Evolutionary conservation across 2,888 invertebrate genomes (phyloP), one percentile per base, ranked within the genome.

Genomic region (Orgyia antiqua): DNA sequence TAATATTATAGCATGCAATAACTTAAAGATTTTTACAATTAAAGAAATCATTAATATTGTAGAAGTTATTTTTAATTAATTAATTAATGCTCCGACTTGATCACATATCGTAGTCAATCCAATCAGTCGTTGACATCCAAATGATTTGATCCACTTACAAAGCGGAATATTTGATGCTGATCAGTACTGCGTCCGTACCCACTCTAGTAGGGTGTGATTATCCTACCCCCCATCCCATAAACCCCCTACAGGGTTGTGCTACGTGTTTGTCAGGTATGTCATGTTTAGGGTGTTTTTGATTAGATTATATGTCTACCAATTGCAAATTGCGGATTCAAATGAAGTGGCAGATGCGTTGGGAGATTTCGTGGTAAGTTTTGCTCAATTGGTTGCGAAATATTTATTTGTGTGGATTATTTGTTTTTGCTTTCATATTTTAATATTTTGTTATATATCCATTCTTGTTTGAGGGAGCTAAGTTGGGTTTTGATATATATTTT

Each of bases 81-180:
- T n/a, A n/a, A n/a, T n/a, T n/a, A n/a, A n/a, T n/a, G n/a, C n/a
- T n/a, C n/a, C n/a, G n/a, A n/a, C n/a, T n/a, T n/a, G n/a, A n/a
- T n/a, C n/a, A n/a, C n/a, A n/a, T n/a, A n/a, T n/a, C n/a, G n/a
- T n/a, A n/a, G n/a, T 15, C 4, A 30, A 51, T 21, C 35, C 45
- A 54, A 54, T 51, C 55, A 47, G 44, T 26, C 37, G 10, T 10
- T 42, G 53, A 41, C 51, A 31, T 10, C 24, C 24, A 38, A 39
- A 47, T 41, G 26, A 41, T 40, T 42, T 41, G 38, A 52, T 55
- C 45, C 29, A 10, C 45, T 51, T 48, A 54, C 55, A 51, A 36
- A 51, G 44, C 39, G 27, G 52, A 51, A 52, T 52, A 51, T 51
- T 55, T 51, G 49, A 52, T 54, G 52, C 27, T 41, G 45, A 51